Conservation (phyloP, 1,140 invertebrate genomes). For the Drosophila azteca region DNA sequence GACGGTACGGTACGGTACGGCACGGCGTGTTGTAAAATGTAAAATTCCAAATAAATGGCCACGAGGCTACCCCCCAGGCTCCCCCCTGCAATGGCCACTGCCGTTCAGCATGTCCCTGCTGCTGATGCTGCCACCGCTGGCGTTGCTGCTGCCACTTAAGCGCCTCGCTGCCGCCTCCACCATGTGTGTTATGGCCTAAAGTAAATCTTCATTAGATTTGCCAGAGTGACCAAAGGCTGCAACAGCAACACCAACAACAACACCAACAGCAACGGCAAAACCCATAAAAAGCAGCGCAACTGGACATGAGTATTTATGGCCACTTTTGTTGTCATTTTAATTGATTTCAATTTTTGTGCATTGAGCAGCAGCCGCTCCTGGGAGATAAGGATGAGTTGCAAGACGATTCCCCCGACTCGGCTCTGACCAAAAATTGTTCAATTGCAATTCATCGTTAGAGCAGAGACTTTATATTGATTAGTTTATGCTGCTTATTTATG, state of each 20-base stretch:
- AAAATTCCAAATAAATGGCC: constrained; percentile 82
- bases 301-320: constrained; percentile 75
- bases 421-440: constrained; percentile 14
- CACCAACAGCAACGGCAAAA: constrained; percentile 26
- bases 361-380: constrained; percentile 29
- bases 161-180: constrained; percentile 38
- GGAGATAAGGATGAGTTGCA: constrained; percentile 67
- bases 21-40: constrained; percentile 70
- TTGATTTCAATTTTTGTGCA: constrained; percentile 80
- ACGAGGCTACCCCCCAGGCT: constrained; percentile 29
- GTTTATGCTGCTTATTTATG: constrained; percentile 36
- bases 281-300: constrained; percentile 70
- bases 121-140: background rate
- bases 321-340: constrained; percentile 81
- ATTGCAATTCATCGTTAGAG: constrained; percentile 24
- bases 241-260: constrained; percentile 34
- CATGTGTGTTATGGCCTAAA: constrained; percentile 80
- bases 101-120: constrained; percentile 4
- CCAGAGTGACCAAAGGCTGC: constrained; percentile 65
- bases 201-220: constrained; percentile 83
- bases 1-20: too few relatives aligned
- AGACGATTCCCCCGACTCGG: constrained; percentile 36
- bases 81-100: background rate
- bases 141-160: constrained; percentile 66
- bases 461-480: constrained; percentile 26